Conservation (phyloP, 2,888 invertebrate genomes). For the Epinotia bilunana region DNA sequence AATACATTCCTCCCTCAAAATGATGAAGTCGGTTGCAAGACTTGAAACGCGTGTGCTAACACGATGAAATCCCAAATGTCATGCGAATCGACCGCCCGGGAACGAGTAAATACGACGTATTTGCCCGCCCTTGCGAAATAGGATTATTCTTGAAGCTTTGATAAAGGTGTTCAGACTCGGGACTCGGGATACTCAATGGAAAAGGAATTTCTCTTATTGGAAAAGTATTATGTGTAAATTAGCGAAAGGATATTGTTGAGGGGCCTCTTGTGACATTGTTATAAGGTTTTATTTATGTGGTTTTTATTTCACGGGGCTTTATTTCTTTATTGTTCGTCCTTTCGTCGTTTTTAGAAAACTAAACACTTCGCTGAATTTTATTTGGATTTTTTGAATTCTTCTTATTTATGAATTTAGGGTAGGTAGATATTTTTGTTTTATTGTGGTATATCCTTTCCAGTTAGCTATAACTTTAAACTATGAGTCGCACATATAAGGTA, state of each 20-base stretch:
- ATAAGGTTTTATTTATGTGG: constrained; percentile 18
- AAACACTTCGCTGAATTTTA: background rate
- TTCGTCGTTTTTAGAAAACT: background rate
- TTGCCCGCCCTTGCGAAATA: constrained; percentile 43
- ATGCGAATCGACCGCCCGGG: constrained; percentile 38
- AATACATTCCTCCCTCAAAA: background rate
- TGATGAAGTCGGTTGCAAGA: constrained; percentile 18
- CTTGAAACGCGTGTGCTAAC: constrained; percentile 38
- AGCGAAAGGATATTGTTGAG: constrained; percentile 40
- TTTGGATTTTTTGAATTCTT: background rate
- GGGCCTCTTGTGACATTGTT: constrained; percentile 16
- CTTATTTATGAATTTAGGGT: background rate
- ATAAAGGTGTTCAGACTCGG: constrained; percentile 42
- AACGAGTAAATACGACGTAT: constrained; percentile 42
- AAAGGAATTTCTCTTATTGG: constrained; percentile 42
- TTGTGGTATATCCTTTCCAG: background rate
- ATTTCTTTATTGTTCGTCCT: background rate
- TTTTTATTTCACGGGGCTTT: background rate
- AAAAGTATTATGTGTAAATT: constrained; percentile 45
- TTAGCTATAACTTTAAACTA: background rate
- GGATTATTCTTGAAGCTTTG: constrained; percentile 43
- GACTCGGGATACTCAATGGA: constrained; percentile 39
- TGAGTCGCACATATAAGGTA: too few relatives aligned
- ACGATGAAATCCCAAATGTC: constrained; percentile 43
- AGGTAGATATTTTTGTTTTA: background rate